Evolutionary conservation across 2,113 vertebrate genomes (phyloP), one percentile per base, ranked within the genome.

Genomic region (Hippocampus comes): DNA sequence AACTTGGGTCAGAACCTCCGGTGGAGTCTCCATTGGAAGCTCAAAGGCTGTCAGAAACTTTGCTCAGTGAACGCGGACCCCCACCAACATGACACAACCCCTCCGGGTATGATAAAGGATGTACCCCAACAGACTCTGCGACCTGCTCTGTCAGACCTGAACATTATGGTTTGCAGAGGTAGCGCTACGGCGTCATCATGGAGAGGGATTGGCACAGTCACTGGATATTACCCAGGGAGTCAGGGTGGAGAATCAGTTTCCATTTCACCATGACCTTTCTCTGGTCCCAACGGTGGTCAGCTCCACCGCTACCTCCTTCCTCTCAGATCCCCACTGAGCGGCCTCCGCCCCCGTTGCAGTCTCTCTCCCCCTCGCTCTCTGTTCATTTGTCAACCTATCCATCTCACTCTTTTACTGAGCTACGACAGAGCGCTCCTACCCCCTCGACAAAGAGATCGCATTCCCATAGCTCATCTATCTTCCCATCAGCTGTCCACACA

Each of bases 181-280:
- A 65, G 71, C 49, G 65, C 71, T 72, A 61, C 23, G 21, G 69
- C 49, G 89, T 91, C 82, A 86, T 84, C 78, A 86, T 77, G 86
- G 76, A 91, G 91, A 92, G 90, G 93, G 91, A 87, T 85, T 72
- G 84, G 87, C 92, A 92, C 87, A 91, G 92, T 94, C 95, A 95
- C 93, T 94, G 93, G 91, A 93, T 93, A 93, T 93, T 90, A 93
- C 94, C 94, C 73, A 72, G 82, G 79, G 94, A 95, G 90, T 84
- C 43, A 75, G 87, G 86, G 90, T 91, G 91, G 91, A 88, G 93
- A 94, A 93, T 93, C 89, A 86, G 90, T 92, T 94, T 93, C 92
- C 93, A 86, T 91, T 93, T 87, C 88, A 93, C 82, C 79, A 76
- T 94, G 92, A 94, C 93, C 94, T 94, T 92, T 91, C 83, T 83